These are phyloP conservation scores for Pseudomyrmex pallidus DNA, from an alignment of 1,140 invertebrate genomes.

Conservation along the genomic window DNA sequence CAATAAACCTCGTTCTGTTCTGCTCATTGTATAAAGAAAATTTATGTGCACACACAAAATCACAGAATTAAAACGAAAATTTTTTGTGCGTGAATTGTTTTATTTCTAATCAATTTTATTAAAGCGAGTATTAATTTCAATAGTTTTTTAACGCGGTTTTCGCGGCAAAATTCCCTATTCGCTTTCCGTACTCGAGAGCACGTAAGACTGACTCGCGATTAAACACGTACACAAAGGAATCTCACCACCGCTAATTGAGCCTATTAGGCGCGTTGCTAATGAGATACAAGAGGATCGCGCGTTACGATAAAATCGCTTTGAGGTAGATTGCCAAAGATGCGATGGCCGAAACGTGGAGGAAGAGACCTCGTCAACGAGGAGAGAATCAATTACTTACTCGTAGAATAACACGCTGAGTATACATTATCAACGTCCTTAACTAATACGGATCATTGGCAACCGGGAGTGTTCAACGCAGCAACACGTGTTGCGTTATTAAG, in stretches of 20 bases:
- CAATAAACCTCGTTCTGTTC: slow-evolving; percentile 46
- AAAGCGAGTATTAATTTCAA: no score
- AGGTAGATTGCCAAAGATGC: slow-evolving; percentile 17
- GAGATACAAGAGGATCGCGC: slow-evolving; percentile 6
- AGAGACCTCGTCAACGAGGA: not conserved
- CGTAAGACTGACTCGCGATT: slow-evolving; percentile 22
- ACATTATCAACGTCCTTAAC: slow-evolving; percentile 5
- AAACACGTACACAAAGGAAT: slow-evolving; percentile 25
- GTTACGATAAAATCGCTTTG: slow-evolving; percentile 37
- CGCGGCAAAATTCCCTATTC: not conserved
- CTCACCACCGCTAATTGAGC: slow-evolving; percentile 17
- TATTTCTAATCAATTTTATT: no score
- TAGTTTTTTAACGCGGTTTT: not conserved
- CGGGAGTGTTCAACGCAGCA: not conserved
- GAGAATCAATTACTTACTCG: slow-evolving; percentile 39
- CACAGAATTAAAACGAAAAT: slow-evolving; percentile 24
- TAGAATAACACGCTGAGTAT: slow-evolving; percentile 9
- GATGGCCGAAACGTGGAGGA: not conserved
- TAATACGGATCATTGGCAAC: not conserved
- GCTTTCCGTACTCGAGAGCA: not conserved
- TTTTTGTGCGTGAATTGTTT: no score
- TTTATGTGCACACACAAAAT: not conserved
- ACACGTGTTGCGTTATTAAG: slow-evolving; percentile 12
- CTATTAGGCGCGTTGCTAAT: slow-evolving; percentile 24
- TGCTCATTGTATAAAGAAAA: slow-evolving; percentile 58